Conservation (phyloP, 2,113 vertebrate species). For the Phalacrocorax brasilianus region DNA sequence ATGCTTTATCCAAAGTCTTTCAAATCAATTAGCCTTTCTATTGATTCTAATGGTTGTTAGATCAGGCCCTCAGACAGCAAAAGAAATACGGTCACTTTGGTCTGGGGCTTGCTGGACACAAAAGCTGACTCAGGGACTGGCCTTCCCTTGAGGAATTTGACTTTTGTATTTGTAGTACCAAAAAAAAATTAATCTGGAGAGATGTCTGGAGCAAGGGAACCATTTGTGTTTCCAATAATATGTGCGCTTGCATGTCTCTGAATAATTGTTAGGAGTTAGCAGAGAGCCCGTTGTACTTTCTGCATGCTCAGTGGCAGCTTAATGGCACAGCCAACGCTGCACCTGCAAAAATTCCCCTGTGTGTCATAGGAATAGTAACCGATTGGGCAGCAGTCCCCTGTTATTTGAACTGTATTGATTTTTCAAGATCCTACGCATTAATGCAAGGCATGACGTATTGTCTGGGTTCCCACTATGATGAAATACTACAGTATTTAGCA, state of each 20-base stretch:
- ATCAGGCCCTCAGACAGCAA: not conserved
- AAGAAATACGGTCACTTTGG: not conserved
- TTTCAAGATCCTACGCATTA: not conserved
- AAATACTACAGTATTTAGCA: not conserved
- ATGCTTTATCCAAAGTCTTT: not conserved
- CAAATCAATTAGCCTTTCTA: not conserved
- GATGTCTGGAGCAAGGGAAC: not conserved
- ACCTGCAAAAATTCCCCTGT: not conserved
- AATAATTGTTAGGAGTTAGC: not conserved
- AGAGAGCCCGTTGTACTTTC: not conserved
- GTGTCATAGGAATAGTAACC: not conserved
- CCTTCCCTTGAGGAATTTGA: not conserved
- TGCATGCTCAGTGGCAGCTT: not conserved
- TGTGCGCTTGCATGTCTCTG: not conserved
- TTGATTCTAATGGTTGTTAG: not conserved
- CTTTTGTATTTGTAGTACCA: not conserved
- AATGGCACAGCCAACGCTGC: not conserved
- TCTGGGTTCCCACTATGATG: not conserved
- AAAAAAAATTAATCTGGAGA: not conserved
- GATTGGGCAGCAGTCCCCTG: not conserved
- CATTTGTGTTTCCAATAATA: not conserved
- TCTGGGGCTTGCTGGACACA: not conserved
- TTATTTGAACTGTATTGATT: constrained; percentile 27
- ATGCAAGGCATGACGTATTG: constrained; percentile 12
- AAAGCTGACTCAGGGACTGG: not conserved